Evolutionary conservation across 1,140 invertebrate species (phyloP).

Genomic region (Drosophila kepulauana): DNA sequence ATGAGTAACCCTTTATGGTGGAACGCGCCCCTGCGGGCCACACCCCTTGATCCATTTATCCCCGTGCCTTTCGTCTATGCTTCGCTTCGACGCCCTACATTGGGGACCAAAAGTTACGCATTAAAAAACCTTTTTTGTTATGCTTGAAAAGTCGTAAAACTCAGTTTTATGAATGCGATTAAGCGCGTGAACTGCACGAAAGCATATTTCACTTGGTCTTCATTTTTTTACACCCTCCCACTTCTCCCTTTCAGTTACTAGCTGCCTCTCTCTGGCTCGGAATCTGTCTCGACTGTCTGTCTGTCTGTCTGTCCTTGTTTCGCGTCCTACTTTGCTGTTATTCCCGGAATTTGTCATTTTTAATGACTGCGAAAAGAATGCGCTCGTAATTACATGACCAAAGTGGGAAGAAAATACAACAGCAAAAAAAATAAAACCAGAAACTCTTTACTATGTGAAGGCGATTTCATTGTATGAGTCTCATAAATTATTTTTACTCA

Average conservation of each 20-base stretch:
- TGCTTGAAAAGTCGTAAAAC: conserved; percentile 78
- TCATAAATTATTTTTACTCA: conserved; percentile 44
- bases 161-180: conserved; percentile 82
- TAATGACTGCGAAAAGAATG: conserved; percentile 82
- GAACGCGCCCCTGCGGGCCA: conserved; percentile 1
- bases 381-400: conserved; percentile 75
- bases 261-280: conserved; percentile 10
- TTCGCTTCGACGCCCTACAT: neutral
- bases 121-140: conserved; percentile 58
- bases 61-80: neutral
- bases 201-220: conserved; percentile 69
- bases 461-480: conserved; percentile 57
- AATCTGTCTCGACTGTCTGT: conserved; percentile 8
- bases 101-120: conserved; percentile 59
- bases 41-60: neutral
- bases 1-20: conserved; percentile 35
- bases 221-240: conserved; percentile 4
- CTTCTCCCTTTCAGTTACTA: neutral
- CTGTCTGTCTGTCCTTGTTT: conserved; percentile 7
- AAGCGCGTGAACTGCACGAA: conserved; percentile 78
- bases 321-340: conserved; percentile 65
- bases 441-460: conserved; percentile 56
- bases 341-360: conserved; percentile 80
- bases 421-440: neutral
- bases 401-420: conserved; percentile 45